Base-by-base conservation (phyloP, 2,797 vertebrate genomes). In the Oreochromis mossambicus region DNA sequence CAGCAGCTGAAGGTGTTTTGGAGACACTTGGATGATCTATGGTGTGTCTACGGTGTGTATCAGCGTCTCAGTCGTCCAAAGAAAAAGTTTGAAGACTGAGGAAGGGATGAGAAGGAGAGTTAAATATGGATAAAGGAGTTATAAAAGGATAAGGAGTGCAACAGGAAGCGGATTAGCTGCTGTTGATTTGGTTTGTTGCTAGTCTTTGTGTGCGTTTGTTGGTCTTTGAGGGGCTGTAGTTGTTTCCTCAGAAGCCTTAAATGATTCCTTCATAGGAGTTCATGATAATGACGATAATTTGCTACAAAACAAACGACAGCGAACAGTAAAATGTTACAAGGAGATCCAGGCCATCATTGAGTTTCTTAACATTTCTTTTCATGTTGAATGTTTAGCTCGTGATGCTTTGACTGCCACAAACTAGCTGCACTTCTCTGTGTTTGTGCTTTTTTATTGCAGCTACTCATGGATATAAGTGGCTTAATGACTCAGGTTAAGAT, bases 61-160 rank as follows among this genome's bases (percentile, higher is more conserved):
- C 70, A 36, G 63, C 77, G 80, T 88, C 90, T 89, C 24, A 29
- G 73, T n/a, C 50, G 41, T 83, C 68, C 61, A 34, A 5, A 79
- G 79, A 14, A 63, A 79, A 12, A 32, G 50, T 79, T 89, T 85
- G 77, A 70, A 54, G 70, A 68, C 68, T 1, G 68, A 87, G 77
- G 2, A 68, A 82, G 41, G 87, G 84, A 93, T 90, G 77, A 89
- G 81, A 81, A 68, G 50, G 86, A 81, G 88, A 86, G 80, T 92
- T 92, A 77, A 86, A 86, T 78, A 86, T 54, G 87, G 89, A 94
- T 89, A 66, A 89, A 90, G 80, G 87, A 92, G 91, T 93, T 88
- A 77, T 29, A 87, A 90, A 88, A 52, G 89, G 88, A 94, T 93
- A 73, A 92, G 77, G 79, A 83, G 43, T 54, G 86, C 13, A 51